Percentiles rank a stretch among this genome's conserved stretches.
phyloP scores from a whole-genome alignment of 2,797 vertebrate genomes.

The Mus minutoides region DNA sequence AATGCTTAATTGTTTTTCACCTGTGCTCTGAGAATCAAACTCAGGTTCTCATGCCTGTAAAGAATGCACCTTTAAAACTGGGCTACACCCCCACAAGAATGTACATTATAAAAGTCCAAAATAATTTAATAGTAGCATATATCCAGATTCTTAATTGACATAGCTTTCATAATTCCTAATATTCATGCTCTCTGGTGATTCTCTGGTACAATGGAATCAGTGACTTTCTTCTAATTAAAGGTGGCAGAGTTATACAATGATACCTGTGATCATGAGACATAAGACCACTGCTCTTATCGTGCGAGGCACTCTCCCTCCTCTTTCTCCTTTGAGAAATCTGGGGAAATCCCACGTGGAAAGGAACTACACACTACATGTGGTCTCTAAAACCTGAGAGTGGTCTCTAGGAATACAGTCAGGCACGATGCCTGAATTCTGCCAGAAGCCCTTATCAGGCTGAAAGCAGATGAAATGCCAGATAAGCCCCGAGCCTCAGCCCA shows the following conservation, averaged over 20 bases:
- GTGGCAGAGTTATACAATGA: not conserved
- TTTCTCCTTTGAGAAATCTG: not conserved
- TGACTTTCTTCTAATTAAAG: slow-evolving; percentile 27
- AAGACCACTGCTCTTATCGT: not conserved
- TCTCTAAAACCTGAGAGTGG: not conserved
- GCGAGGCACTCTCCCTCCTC: not conserved
- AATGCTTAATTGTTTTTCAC: not conserved
- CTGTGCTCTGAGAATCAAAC: not conserved
- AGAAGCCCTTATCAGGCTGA: not conserved
- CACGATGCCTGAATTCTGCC: not conserved
- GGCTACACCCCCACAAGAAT: not conserved
- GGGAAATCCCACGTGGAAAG: not conserved
- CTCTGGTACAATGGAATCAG: not conserved
- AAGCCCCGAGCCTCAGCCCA: not conserved
- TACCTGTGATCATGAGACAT: not conserved
- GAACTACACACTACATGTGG: not conserved
- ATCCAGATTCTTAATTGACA: not conserved
- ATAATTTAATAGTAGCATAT: not conserved
- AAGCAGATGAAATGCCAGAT: not conserved
- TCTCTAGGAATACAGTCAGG: too few relatives aligned
- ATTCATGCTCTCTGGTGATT: not conserved
- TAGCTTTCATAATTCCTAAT: not conserved
- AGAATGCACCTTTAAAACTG: not conserved
- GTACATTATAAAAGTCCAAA: slow-evolving; percentile 14
- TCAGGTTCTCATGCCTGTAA: not conserved